Evolutionary conservation across 1,140 invertebrate genomes (phyloP).

Genomic region (Harpegnathos saltator): DNA sequence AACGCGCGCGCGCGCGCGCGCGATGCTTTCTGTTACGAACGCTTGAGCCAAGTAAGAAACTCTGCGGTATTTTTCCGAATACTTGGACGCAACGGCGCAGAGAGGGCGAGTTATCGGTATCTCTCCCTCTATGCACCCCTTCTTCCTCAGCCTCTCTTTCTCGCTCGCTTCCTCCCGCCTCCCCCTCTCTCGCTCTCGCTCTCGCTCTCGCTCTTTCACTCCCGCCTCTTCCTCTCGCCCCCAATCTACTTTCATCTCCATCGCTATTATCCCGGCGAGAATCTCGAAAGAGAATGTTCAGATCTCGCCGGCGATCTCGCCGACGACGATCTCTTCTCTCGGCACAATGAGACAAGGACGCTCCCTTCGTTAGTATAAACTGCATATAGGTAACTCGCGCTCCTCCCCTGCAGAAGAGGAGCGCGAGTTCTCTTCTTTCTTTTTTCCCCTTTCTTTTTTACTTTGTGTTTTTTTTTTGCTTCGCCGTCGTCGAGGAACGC

Average conservation of each 20-base stretch:
- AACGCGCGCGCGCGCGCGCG: no score
- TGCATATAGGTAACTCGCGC: constrained; percentile 43
- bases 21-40: background rate
- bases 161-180: no score
- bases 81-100: constrained; percentile 27
- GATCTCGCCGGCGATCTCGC: constrained; percentile 42
- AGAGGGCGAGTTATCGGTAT: constrained; percentile 18
- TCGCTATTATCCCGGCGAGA: constrained; percentile 35
- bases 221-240: background rate
- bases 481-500: constrained; percentile 1
- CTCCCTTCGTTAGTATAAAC: constrained; percentile 44
- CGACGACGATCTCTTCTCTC: constrained; percentile 30
- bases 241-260: constrained; percentile 44
- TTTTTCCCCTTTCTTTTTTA: background rate
- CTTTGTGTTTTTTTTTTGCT: no score
- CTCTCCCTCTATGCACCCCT: background rate
- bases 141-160: background rate
- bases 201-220: background rate
- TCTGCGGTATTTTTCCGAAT: constrained; percentile 36
- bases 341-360: constrained; percentile 35
- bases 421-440: background rate
- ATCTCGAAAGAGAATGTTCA: constrained; percentile 45
- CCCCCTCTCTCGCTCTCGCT: no score
- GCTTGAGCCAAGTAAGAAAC: background rate
- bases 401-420: background rate